Evolutionary conservation across 2,113 vertebrate species (phyloP), one percentile per base, ranked within the genome.

Genomic region (Microtus ochrogaster): DNA sequence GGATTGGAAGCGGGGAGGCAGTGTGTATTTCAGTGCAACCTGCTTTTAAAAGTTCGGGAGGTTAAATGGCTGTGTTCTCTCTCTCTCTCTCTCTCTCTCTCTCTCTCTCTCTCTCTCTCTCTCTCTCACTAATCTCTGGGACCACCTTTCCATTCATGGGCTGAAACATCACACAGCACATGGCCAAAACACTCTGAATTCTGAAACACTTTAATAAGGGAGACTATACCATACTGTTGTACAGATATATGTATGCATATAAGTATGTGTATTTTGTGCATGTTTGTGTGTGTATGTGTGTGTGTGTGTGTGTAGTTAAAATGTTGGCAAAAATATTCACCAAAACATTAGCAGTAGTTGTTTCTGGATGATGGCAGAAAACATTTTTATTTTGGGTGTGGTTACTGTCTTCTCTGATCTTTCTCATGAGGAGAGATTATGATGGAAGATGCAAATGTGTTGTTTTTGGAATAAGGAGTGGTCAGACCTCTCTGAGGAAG

Each of bases 391-490:
- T 91, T 91, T 89, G 41, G 85, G 81, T 91, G 33, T 41, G 36
- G 94, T 90, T 92, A 89, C 63, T 78, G 49, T 84, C 83, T 76
- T 95, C 47, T 94, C 70, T 66, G 63, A 70, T 92, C 92, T 95
- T 87, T 86, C 86, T 79, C 79, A 55, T 30, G n/a, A 61, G 70
- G 39, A 90, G 90, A 92, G 81, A 79, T 78, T 94, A n/a, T 24
- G 58, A 11, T 83, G 13, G 52, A 89, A 91, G 55, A 77, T 65
- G 68, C 73, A 79, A 96, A 88, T 28, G 14, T 44, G 61, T 33
- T 63, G 52, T 72, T 94, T 55, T 47, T 55, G 28, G 68, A 61
- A 65, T 33, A 89, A 89, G 90, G n/a, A 41, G 90, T 74, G 11
- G 55, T 58, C 39, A 70, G 63, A 44, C 13, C 47, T 96, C 74